Conservation (phyloP, 53 echinoderm and acorn worm genomes). For the Luidia sarsii region DNA sequence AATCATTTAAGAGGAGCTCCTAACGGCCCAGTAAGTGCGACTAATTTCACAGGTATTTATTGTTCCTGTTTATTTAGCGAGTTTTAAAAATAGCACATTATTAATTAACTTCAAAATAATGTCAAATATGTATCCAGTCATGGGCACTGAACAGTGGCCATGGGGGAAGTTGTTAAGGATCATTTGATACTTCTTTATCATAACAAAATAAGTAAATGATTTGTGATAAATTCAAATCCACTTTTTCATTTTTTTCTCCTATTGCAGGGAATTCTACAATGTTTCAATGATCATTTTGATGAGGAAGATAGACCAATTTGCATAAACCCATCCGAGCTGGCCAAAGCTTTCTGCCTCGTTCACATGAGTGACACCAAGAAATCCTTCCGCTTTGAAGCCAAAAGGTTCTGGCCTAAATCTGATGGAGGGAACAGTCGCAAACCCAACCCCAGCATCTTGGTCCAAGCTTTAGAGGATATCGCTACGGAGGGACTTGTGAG, state of each 20-base stretch:
- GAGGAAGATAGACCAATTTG: conserved; percentile 47
- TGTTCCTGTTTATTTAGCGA: no score
- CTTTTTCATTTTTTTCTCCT: background rate
- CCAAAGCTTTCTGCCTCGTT: conserved; percentile 64
- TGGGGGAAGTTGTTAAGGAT: no score
- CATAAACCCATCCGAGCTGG: conserved; percentile 68
- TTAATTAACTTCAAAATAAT: no score
- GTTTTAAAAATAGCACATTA: no score
- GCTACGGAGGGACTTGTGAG: conserved; percentile 79
- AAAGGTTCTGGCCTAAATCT: conserved; percentile 91
- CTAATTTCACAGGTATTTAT: no score
- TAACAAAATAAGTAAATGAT: no score
- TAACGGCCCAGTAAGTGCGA: no score
- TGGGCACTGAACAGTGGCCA: no score
- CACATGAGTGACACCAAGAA: conserved; percentile 83
- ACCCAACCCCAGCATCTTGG: conserved; percentile 79
- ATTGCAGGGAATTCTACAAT: conserved; percentile 35
- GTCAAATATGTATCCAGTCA: no score
- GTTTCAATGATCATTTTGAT: background rate
- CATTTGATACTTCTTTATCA: no score
- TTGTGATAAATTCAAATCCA: no score
- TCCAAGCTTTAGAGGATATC: conserved; percentile 88
- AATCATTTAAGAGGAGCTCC: no score
- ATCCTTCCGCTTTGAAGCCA: conserved; percentile 84
- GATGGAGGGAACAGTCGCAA: conserved; percentile 44